phyloP scores from a whole-genome alignment of 23 tunicate genomes.

The Pegea sp. region DNA sequence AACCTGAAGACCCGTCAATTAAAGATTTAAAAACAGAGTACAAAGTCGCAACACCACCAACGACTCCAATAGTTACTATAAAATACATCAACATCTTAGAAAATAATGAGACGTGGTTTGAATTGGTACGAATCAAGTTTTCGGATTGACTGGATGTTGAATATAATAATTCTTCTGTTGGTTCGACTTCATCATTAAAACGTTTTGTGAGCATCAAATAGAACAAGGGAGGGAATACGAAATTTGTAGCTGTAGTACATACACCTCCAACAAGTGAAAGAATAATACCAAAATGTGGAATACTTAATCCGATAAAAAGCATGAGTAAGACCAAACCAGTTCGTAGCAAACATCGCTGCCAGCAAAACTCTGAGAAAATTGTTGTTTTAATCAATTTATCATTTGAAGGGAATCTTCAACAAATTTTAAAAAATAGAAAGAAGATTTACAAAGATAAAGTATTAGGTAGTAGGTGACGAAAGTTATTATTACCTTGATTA shows the following conservation, averaged over 20 bases:
- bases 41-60: conserved; percentile 49
- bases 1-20: conserved; percentile 49
- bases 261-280: conserved; percentile 70
- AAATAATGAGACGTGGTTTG: background rate
- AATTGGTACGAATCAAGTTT: background rate
- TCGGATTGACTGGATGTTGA: background rate
- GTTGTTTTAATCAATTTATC: no score
- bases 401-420: no score
- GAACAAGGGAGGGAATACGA: conserved; percentile 91
- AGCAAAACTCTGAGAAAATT: conserved; percentile 45
- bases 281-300: conserved; percentile 71
- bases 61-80: conserved; percentile 17
- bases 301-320: conserved; percentile 30
- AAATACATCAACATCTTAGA: background rate
- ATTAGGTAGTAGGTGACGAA: background rate
- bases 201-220: conserved; percentile 34
- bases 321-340: conserved; percentile 8
- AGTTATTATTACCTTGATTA: background rate
- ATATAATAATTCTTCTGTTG: conserved; percentile 5
- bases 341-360: conserved; percentile 34
- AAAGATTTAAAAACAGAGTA: conserved; percentile 32
- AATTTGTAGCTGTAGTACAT: conserved; percentile 40
- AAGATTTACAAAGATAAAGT: background rate
- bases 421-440: background rate
- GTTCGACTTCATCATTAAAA: conserved; percentile 16